phyloP scores from a whole-genome alignment of 2,888 invertebrate genomes.

The Mythimna lalbum region DNA sequence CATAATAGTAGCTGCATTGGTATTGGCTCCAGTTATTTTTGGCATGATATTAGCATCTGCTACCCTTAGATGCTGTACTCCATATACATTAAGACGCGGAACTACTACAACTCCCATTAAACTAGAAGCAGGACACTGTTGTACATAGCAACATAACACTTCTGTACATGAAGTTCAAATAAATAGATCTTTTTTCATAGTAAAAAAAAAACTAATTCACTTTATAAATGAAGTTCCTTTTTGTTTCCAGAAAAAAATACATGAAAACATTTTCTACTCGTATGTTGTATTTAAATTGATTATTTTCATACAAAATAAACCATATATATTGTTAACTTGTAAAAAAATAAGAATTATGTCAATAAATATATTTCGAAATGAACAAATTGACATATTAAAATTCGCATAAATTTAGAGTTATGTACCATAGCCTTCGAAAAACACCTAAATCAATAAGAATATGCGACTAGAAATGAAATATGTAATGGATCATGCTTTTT shows the following conservation, averaged over 20 bases:
- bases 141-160: too few species aligned
- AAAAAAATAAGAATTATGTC: not conserved
- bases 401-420: not conserved
- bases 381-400: not conserved
- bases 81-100: constrained; percentile 91
- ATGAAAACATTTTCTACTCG: too few species aligned
- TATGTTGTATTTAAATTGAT: too few species aligned
- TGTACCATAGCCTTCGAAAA: not conserved
- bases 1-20: constrained; percentile 93
- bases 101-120: constrained; percentile 94
- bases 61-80: constrained; percentile 91
- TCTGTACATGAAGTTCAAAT: too few species aligned
- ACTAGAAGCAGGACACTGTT: constrained; percentile 92
- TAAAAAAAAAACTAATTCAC: too few species aligned
- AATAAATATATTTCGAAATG: too few species aligned
- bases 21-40: constrained; percentile 91
- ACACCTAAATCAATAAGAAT: not conserved
- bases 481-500: too few species aligned
- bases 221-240: too few species aligned
- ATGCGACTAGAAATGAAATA: too few species aligned
- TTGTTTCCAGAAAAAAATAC: too few species aligned
- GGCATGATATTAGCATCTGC: constrained; percentile 95
- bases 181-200: too few species aligned
- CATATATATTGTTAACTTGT: not conserved
- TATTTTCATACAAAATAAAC: too few species aligned